Percentiles rank a stretch among this genome's conserved stretches.
phyloP scores from a whole-genome alignment of 2,113 vertebrate genomes.

The Corythornis madagascariensis region DNA sequence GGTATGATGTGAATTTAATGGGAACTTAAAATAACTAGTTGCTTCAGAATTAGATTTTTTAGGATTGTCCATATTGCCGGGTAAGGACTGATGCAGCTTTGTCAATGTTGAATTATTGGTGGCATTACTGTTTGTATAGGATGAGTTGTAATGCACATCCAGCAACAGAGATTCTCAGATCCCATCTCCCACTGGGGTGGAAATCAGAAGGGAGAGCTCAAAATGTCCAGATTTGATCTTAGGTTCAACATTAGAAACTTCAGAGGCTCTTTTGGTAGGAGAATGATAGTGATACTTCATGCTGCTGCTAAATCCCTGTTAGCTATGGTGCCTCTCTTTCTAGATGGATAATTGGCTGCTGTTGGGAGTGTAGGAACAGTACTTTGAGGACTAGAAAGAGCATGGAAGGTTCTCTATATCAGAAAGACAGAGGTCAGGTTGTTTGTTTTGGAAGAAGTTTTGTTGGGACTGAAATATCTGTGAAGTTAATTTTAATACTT shows the following conservation, averaged over 20 bases:
- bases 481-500: background rate
- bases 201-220: background rate
- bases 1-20: constrained; percentile 70
- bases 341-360: background rate
- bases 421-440: background rate
- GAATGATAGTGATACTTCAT: background rate
- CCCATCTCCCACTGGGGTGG: background rate
- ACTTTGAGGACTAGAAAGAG: background rate
- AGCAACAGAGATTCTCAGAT: background rate
- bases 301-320: background rate
- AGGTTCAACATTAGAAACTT: background rate
- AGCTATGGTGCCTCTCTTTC: background rate
- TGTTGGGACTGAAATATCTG: background rate
- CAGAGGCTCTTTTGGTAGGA: background rate
- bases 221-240: background rate
- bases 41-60: background rate
- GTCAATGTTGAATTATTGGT: background rate
- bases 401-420: background rate
- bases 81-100: background rate
- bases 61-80: background rate
- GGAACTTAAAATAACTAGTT: constrained; percentile 4
- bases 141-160: background rate
- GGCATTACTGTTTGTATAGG: background rate
- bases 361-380: background rate
- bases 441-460: background rate